Base-by-base conservation (phyloP, 2,113 vertebrate genomes). In the Poecilia latipinna region DNA sequence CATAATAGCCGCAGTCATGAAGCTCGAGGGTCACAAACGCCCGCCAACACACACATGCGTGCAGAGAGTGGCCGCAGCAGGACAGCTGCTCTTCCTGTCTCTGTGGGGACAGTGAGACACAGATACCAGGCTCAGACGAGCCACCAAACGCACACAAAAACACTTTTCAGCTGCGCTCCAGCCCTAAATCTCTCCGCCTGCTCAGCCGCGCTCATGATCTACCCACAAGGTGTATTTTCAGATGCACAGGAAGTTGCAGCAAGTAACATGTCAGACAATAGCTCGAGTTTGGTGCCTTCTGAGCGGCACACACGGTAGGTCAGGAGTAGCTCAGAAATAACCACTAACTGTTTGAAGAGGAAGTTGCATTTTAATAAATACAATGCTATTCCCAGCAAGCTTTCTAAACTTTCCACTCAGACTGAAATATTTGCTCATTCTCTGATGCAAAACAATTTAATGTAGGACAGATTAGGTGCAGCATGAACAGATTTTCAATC, bases 1-100 rank as follows among this genome's bases (percentile, higher is more conserved):
- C 84, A 94, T 92, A 94, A 94, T 93, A 87, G 91, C 80, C 60
- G 68, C 87, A 94, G 89, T 93, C 89, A 93, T 91, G 82, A 87
- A 85, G 88, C 80, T 68, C 17, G 76, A 78, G 84, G 87, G 83
- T 90, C 81, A 81, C 77, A 91, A 51, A 48, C 82, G 51, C 78
- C 73, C 62, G 28, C 79, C 69, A 65, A 54, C 35, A 37, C 60
- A 48, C 60, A 48, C 44, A 48, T 19, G 44, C 44, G 68, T 70
- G 71, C 75, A 68, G 4, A 71, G 10, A 17, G 31, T 75, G 29
- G 73, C 82, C 72, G 54, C 82, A 91, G 79, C 71, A 54, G 68
- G 83, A 90, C 91, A 92, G 90, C 90, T 93, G 90, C 89, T 90
- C 91, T 93, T 94, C 91, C 90, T 91, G 90, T 85, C 85, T 62